Evolutionary conservation across 2,797 vertebrate species (phyloP).

Genomic region (Psittacula echo): DNA sequence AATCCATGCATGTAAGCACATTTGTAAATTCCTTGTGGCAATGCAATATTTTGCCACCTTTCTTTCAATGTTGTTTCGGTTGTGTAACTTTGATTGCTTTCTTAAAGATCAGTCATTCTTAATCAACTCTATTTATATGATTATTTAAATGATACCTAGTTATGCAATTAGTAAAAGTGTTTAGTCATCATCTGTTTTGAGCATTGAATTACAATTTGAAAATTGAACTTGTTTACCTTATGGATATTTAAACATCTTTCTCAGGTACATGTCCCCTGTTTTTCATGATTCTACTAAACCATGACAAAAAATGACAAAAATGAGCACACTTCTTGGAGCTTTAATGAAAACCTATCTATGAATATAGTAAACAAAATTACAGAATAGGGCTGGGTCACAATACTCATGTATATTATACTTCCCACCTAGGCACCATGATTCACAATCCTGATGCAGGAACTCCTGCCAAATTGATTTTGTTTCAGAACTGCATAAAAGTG

Average conservation of each 20-base stretch:
- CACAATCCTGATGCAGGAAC: not conserved
- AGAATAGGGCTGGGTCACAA: not conserved
- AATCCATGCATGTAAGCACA: conserved; percentile 11
- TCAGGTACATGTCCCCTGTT: not conserved
- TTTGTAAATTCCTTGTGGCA: conserved; percentile 9
- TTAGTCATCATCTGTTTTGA: conserved; percentile 62
- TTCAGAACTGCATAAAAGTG: conserved; percentile 5
- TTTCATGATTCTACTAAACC: not conserved
- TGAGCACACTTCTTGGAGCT: not conserved
- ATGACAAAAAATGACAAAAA: not conserved
- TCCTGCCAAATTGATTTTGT: conserved; percentile 15
- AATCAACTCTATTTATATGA: conserved; percentile 68
- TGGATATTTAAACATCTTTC: not conserved
- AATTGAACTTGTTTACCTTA: conserved; percentile 6
- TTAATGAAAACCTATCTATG: not conserved
- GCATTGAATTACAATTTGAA: conserved; percentile 34
- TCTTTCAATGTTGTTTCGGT: conserved; percentile 21
- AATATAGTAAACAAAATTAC: not conserved
- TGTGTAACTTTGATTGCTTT: conserved; percentile 50
- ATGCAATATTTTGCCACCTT: not conserved
- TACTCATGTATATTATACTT: not conserved
- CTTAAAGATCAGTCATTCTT: conserved; percentile 59
- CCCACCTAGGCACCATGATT: not conserved
- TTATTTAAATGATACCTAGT: conserved; percentile 65
- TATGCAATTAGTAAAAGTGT: conserved; percentile 65